Evolutionary conservation across 1,140 invertebrate species (phyloP).

Genomic region (Drosophila parvula): DNA sequence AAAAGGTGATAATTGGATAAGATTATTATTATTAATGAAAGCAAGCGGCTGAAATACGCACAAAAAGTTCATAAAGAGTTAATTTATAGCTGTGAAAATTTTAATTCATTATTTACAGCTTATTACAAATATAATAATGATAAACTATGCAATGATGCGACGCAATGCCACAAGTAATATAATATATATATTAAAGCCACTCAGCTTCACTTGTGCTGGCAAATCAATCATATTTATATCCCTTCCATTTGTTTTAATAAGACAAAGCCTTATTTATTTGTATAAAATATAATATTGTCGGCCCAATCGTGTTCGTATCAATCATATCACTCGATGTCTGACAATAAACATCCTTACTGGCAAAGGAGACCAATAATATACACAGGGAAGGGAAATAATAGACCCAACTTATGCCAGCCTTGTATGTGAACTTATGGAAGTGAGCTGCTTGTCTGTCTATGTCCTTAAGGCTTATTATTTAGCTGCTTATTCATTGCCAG

Average conservation of each 20-base stretch:
- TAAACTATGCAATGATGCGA: not conserved
- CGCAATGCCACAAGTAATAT: not conserved
- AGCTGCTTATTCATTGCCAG: conserved; percentile 48
- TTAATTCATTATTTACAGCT: not conserved
- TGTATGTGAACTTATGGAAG: conserved; percentile 21
- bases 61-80: not conserved
- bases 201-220: not conserved
- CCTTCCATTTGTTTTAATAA: conserved; percentile 52
- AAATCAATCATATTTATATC: not conserved
- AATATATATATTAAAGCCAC: not conserved
- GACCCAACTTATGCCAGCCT: conserved; percentile 34
- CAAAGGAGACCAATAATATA: not conserved
- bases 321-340: conserved; percentile 55
- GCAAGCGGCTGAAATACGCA: too few species aligned
- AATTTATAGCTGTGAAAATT: not conserved
- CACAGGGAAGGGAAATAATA: conserved; percentile 20
- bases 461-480: conserved; percentile 59
- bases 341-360: conserved; percentile 18
- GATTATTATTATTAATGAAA: not conserved
- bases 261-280: conserved; percentile 31
- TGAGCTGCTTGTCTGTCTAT: conserved; percentile 40
- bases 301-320: conserved; percentile 32
- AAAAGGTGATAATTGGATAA: conserved; percentile 9
- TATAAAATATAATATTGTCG: conserved; percentile 13
- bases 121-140: not conserved